Conservation (phyloP, 2,797 vertebrate genomes). For the Alectoris magna region DNA sequence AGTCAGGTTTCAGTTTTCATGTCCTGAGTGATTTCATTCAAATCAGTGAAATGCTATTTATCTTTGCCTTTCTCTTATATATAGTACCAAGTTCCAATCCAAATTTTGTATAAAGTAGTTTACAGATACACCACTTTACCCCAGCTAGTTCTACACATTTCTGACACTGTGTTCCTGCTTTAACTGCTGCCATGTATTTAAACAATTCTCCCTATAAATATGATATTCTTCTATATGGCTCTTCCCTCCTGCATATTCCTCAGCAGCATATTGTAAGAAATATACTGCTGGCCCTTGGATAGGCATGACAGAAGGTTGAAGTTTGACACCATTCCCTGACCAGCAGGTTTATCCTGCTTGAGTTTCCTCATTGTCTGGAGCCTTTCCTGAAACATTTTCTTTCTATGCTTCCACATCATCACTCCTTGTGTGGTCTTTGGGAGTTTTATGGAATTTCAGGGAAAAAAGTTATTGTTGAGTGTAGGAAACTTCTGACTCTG, state of each 20-base stretch:
- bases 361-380: neutral
- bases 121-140: neutral
- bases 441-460: neutral
- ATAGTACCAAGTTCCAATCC: neutral
- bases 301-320: neutral
- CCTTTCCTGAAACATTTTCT: neutral
- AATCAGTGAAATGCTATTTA: neutral
- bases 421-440: neutral
- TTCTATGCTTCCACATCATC: neutral
- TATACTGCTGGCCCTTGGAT: neutral
- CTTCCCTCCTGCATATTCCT: neutral
- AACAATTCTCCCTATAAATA: neutral
- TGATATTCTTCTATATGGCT: neutral
- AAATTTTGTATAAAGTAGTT: neutral
- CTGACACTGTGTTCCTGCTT: neutral
- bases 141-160: neutral
- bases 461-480: neutral
- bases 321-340: neutral
- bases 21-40: conserved; percentile 15
- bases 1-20: neutral
- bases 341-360: neutral
- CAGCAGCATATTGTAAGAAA: neutral
- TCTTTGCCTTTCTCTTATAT: neutral
- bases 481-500: neutral
- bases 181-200: neutral